phyloP scores from a whole-genome alignment of 2,888 invertebrate species.

The Cerastis rubricosa region DNA sequence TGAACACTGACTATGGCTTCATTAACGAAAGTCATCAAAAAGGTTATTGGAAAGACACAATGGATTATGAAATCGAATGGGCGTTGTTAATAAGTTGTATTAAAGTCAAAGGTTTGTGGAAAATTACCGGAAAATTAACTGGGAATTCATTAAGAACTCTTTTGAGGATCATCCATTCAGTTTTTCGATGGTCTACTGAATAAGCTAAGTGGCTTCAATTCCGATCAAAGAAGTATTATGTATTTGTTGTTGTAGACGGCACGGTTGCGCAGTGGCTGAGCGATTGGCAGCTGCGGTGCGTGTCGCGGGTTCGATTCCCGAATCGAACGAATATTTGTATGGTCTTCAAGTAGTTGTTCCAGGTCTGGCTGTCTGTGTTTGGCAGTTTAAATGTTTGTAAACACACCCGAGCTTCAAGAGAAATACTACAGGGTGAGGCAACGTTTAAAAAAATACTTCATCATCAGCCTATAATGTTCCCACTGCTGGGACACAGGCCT shows the following conservation, averaged over 20 bases:
- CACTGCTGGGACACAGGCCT: too few species aligned
- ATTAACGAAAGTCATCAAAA: slow-evolving; percentile 61
- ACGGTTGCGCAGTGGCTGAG: too few species aligned
- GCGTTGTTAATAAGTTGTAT: slow-evolving; percentile 45
- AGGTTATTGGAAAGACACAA: slow-evolving; percentile 58
- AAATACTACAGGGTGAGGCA: too few species aligned
- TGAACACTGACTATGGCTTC: slow-evolving; percentile 55
- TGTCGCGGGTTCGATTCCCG: too few species aligned
- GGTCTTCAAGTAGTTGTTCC: too few species aligned
- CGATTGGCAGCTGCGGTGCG: too few species aligned
- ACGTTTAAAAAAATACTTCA: too few species aligned
- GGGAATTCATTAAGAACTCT: neutral
- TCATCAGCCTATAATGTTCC: too few species aligned
- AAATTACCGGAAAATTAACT: slow-evolving; percentile 4
- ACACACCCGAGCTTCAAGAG: too few species aligned
- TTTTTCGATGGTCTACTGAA: neutral
- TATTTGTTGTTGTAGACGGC: neutral
- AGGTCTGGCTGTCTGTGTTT: too few species aligned
- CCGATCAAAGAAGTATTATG: neutral
- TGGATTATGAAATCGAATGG: slow-evolving; percentile 62
- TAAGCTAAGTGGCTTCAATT: neutral
- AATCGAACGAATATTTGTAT: too few species aligned
- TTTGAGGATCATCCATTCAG: neutral
- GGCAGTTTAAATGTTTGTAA: too few species aligned
- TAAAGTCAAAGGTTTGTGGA: neutral